phyloP scores from a whole-genome alignment of 2,888 invertebrate genomes.

The Leucoptera coffeella region DNA sequence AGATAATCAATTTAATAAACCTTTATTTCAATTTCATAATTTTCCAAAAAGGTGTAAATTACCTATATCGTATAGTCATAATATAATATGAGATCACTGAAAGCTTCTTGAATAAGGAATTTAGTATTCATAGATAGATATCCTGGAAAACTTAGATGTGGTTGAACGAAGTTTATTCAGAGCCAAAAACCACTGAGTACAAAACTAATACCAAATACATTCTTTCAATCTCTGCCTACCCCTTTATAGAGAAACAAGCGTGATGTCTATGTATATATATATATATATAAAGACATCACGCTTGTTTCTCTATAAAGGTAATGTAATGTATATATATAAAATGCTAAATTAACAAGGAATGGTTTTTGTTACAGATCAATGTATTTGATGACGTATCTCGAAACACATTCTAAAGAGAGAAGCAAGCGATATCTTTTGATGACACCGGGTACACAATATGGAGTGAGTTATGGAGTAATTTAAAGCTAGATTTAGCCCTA shows the following conservation, averaged over 20 bases:
- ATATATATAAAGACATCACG: neutral
- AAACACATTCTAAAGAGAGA: slow-evolving; percentile 13
- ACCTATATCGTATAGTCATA: too few relatives aligned
- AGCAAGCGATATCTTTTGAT: slow-evolving; percentile 28
- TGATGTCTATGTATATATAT: neutral
- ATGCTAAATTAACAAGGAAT: neutral
- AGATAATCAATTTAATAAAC: too few relatives aligned
- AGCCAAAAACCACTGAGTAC: neutral
- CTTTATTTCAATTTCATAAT: too few relatives aligned
- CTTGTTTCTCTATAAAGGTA: neutral
- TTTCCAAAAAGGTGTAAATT: too few relatives aligned
- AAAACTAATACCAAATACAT: slow-evolving; percentile 1
- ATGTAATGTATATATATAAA: neutral
- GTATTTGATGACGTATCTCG: slow-evolving; percentile 9
- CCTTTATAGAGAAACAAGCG: neutral
- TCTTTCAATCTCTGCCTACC: neutral
- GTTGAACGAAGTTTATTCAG: too few relatives aligned
- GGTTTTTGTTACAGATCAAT: slow-evolving; percentile 7
- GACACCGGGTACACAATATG: slow-evolving; percentile 28
- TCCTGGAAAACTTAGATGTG: too few relatives aligned
- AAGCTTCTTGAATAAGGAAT: too few relatives aligned
- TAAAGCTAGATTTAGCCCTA: slow-evolving; percentile 2
- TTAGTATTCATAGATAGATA: too few relatives aligned
- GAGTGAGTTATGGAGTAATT: too few relatives aligned
- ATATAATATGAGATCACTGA: too few relatives aligned